Conservation (phyloP, 2,113 vertebrate species). For the Xenopus tropicalis region DNA sequence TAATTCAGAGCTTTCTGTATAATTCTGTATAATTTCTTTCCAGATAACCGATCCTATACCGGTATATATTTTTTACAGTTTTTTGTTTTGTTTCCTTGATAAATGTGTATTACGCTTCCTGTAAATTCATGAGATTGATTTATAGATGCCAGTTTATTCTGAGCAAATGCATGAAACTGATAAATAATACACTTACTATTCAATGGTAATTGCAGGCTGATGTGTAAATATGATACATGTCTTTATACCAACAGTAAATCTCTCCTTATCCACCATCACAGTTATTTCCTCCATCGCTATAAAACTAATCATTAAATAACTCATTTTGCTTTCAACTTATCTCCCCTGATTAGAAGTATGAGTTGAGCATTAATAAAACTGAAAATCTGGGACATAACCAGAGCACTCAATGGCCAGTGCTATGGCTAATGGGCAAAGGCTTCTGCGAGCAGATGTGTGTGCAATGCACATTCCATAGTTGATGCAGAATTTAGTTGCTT, state of each 20-base stretch:
- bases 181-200: too few relatives aligned
- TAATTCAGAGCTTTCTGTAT: too few relatives aligned
- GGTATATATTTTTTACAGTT: too few relatives aligned
- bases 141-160: too few relatives aligned
- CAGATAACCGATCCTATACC: too few relatives aligned
- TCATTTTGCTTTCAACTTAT: neutral
- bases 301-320: neutral
- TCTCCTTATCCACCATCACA: neutral
- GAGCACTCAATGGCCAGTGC: conserved; percentile 31
- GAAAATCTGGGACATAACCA: neutral
- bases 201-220: too few relatives aligned
- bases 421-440: conserved; percentile 40
- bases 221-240: too few relatives aligned
- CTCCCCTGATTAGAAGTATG: neutral
- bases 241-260: neutral
- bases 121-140: too few relatives aligned
- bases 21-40: too few relatives aligned
- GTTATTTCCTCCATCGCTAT: neutral
- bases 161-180: too few relatives aligned
- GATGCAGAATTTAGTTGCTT: conserved; percentile 58
- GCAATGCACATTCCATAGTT: conserved; percentile 35
- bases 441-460: conserved; percentile 48
- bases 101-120: too few relatives aligned
- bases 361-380: neutral
- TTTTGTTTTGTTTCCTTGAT: too few relatives aligned